Conservation (phyloP, 2,797 vertebrate genomes). For the Spheniscus humboldti region DNA sequence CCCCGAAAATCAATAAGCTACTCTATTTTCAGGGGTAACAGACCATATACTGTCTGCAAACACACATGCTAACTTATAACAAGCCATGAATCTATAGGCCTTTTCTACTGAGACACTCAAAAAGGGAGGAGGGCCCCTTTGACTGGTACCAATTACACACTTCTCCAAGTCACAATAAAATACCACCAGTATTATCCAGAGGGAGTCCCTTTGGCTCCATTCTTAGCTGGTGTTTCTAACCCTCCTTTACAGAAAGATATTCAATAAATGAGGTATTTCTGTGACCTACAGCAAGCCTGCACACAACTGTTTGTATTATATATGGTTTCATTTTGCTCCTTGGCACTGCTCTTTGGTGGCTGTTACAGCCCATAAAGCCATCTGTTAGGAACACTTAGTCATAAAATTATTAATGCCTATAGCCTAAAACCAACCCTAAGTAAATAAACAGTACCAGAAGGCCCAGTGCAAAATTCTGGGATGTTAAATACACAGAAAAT, state of each 20-base stretch:
- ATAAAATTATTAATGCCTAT: conserved; percentile 59
- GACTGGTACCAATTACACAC: background rate
- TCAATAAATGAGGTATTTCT: conserved; percentile 43
- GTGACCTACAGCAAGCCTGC: conserved; percentile 13
- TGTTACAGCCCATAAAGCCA: conserved; percentile 59
- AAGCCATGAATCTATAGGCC: background rate
- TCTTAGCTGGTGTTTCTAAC: conserved; percentile 12
- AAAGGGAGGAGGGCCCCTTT: background rate
- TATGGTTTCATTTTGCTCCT: conserved; percentile 44
- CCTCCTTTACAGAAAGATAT: background rate
- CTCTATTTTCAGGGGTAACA: conserved; percentile 14
- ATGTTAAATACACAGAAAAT: conserved; percentile 36
- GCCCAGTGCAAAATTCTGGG: conserved; percentile 35
- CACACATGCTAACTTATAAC: background rate
- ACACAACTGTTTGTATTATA: conserved; percentile 46
- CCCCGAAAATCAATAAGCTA: background rate
- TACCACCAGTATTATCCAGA: background rate
- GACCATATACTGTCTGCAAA: background rate
- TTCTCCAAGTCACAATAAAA: background rate
- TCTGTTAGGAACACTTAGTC: conserved; percentile 48
- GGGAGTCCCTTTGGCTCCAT: background rate
- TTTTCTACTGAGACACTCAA: background rate
- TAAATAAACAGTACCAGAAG: conserved; percentile 65
- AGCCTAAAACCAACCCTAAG: conserved; percentile 53
- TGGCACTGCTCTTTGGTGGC: conserved; percentile 37